Evolutionary conservation across 2,888 invertebrate genomes (phyloP).

Genomic region (Augiades crinisus): DNA sequence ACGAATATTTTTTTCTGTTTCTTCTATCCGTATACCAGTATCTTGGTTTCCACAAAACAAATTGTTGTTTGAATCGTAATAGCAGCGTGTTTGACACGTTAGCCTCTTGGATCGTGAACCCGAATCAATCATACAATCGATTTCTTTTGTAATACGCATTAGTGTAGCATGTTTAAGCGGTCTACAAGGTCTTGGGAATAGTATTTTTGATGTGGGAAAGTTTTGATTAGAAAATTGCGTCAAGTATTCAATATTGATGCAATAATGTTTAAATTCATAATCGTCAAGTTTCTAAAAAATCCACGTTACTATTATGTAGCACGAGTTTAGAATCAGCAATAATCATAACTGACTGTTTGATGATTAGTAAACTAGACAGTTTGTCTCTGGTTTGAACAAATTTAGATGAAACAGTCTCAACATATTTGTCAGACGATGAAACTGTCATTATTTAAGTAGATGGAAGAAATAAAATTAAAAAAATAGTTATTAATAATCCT

Average conservation of each 20-base stretch:
- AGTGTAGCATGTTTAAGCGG: constrained; percentile 5
- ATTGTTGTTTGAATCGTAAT: constrained; percentile 32
- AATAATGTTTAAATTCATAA: too few species aligned
- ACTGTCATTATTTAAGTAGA: too few species aligned
- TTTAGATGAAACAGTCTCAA: too few species aligned
- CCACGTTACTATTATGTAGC: too few species aligned
- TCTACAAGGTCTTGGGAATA: constrained; percentile 1
- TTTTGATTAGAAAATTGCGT: neutral
- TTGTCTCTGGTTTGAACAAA: neutral
- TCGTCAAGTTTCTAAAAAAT: too few species aligned
- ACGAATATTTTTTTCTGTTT: constrained; percentile 30
- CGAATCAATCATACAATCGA: constrained; percentile 32
- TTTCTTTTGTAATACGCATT: constrained; percentile 25
- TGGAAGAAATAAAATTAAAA: too few species aligned
- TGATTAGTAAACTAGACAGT: neutral
- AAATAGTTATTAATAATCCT: too few species aligned
- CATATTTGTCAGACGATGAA: too few species aligned
- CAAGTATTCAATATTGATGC: too few species aligned
- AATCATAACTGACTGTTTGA: too few species aligned
- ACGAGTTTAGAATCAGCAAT: too few species aligned
- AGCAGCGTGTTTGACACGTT: constrained; percentile 27
- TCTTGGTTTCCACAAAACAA: constrained; percentile 28
- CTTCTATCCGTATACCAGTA: constrained; percentile 27
- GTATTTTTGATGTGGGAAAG: neutral
- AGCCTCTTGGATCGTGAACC: constrained; percentile 30